A percentile compares a stretch with the other conserved stretches of the same genome.
phyloP scores from a whole-genome alignment of 2,113 vertebrate species.

The Penelope pileata region DNA sequence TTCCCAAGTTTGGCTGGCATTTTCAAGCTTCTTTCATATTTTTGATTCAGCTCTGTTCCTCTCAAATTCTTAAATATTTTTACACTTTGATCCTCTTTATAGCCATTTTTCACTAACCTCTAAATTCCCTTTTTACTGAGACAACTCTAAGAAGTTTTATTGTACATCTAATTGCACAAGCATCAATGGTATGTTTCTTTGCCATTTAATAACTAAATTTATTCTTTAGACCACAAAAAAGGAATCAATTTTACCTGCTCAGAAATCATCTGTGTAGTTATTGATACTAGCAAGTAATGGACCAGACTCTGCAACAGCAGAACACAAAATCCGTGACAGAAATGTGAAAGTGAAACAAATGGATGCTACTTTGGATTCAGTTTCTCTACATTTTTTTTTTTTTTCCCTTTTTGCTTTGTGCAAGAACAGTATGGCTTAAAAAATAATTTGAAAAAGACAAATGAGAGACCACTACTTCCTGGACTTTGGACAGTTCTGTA shows the following conservation, averaged over 20 bases:
- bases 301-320: neutral
- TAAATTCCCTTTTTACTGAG: neutral
- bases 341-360: neutral
- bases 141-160: neutral
- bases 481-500: neutral
- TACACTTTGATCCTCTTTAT: neutral
- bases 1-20: neutral
- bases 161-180: neutral
- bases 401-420: neutral
- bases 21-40: neutral
- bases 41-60: neutral
- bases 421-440: neutral
- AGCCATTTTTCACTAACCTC: neutral
- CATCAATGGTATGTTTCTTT: neutral
- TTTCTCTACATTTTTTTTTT: neutral
- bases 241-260: neutral
- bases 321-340: neutral
- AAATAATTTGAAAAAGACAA: neutral
- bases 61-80: neutral
- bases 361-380: neutral
- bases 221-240: neutral
- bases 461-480: neutral
- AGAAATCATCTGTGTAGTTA: neutral
- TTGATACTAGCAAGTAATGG: neutral
- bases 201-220: neutral